Evolutionary conservation across 2,888 invertebrate species (phyloP).

Genomic region (Pristionchus entomophagus): DNA sequence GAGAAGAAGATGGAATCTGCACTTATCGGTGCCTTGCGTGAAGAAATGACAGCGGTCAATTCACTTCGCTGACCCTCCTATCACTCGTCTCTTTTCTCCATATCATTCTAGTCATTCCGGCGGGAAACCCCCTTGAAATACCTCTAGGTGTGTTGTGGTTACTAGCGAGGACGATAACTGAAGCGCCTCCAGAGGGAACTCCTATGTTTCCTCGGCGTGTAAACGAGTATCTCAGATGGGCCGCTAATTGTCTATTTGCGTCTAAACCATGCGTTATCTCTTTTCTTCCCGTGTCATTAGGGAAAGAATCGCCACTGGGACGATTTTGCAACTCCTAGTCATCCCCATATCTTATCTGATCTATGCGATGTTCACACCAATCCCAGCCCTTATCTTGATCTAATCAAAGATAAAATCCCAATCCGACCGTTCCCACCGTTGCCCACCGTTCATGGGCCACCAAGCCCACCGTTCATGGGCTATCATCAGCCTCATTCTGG

Average conservation of each 20-base stretch:
- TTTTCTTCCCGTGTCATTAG: too few relatives aligned
- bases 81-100: not conserved
- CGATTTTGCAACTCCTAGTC: not conserved
- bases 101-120: not conserved
- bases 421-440: too few relatives aligned
- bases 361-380: not conserved
- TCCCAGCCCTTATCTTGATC: not conserved
- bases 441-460: too few relatives aligned
- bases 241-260: too few relatives aligned
- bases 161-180: not conserved
- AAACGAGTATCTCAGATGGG: too few relatives aligned
- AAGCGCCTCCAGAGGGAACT: not conserved
- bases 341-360: not conserved
- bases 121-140: not conserved
- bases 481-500: not conserved
- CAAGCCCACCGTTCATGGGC: not conserved
- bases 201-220: too few relatives aligned
- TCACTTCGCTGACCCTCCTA: not conserved
- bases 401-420: not conserved
- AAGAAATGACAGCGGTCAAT: slow-evolving; percentile 25
- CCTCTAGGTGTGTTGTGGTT: not conserved
- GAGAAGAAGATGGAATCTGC: not conserved
- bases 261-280: too few relatives aligned
- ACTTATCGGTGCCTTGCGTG: not conserved
- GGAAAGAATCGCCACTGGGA: too few relatives aligned